phyloP scores from a whole-genome alignment of 2,113 vertebrate genomes.

The Myanophis thanlyinensis region DNA sequence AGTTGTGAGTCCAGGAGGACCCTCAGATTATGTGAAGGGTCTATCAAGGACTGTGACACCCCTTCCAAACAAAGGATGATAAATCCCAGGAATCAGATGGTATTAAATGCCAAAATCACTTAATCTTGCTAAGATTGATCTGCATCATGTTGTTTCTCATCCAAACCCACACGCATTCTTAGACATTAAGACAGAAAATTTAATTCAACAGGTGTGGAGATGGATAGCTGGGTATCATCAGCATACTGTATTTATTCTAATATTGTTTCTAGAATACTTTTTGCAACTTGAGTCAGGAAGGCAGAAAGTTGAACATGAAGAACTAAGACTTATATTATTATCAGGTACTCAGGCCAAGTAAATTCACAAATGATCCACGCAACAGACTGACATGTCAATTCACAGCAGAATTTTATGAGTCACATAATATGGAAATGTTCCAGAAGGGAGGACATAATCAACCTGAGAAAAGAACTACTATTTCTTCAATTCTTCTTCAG shows the following conservation, averaged over 20 bases:
- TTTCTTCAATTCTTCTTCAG: not conserved
- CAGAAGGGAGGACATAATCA: not conserved
- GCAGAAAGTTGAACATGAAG: not conserved
- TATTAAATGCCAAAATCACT: not conserved
- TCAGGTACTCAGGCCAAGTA: not conserved
- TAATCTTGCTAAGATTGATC: not conserved
- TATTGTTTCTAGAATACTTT: not conserved
- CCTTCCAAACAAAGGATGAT: not conserved
- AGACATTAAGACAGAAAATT: not conserved
- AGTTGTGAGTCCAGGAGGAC: not conserved
- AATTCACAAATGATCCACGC: not conserved
- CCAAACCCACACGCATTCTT: not conserved
- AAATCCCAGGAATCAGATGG: not conserved
- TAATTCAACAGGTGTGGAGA: not conserved
- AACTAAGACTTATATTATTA: not conserved
- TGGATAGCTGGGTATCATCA: not conserved
- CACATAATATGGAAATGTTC: not conserved
- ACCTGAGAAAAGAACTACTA: not conserved
- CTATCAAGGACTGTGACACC: not conserved
- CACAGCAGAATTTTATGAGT: not conserved
- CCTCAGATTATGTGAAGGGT: not conserved
- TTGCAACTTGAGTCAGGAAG: not conserved
- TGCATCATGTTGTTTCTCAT: not conserved
- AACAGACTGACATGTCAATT: not conserved
- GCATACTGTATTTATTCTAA: not conserved